These are phyloP conservation scores for Scaptomyza hsui DNA, from an alignment of 1,140 invertebrate species.

Conservation along the genomic window DNA sequence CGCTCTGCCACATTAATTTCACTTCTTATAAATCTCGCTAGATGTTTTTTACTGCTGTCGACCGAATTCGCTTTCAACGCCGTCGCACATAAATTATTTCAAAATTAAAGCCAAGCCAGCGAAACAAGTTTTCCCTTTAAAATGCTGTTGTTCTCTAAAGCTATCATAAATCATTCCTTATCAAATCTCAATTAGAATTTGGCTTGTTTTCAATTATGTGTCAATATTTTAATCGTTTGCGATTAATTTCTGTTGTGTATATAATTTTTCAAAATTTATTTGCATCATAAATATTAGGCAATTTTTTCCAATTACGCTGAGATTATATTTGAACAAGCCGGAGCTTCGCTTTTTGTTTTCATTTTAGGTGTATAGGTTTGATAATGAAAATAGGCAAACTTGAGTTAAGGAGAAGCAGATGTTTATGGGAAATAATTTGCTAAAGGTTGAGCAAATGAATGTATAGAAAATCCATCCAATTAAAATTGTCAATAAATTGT, in stretches of 20 bases:
- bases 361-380: background rate
- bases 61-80: slow-evolving; percentile 25
- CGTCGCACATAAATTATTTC: slow-evolving; percentile 46
- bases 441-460: no score
- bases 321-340: slow-evolving; percentile 8
- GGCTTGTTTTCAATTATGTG: slow-evolving; percentile 66
- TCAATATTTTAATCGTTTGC: slow-evolving; percentile 67
- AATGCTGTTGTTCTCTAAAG: slow-evolving; percentile 8
- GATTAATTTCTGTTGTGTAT: slow-evolving; percentile 57
- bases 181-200: slow-evolving; percentile 35
- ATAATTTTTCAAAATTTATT: slow-evolving; percentile 47
- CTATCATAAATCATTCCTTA: slow-evolving; percentile 58
- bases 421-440: no score
- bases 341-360: background rate
- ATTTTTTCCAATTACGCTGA: slow-evolving; percentile 22
- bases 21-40: slow-evolving; percentile 74
- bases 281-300: slow-evolving; percentile 39
- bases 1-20: slow-evolving; percentile 75
- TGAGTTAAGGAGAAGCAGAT: background rate
- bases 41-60: slow-evolving; percentile 34
- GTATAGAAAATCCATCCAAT: no score
- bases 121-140: slow-evolving; percentile 35
- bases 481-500: no score
- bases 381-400: background rate
- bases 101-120: slow-evolving; percentile 44